Percentiles rank a stretch among this genome's conserved stretches.
These are phyloP conservation scores for Tyrophagus putrescentiae DNA, from an alignment of 1,140 invertebrate species.

Conservation along the genomic window DNA sequence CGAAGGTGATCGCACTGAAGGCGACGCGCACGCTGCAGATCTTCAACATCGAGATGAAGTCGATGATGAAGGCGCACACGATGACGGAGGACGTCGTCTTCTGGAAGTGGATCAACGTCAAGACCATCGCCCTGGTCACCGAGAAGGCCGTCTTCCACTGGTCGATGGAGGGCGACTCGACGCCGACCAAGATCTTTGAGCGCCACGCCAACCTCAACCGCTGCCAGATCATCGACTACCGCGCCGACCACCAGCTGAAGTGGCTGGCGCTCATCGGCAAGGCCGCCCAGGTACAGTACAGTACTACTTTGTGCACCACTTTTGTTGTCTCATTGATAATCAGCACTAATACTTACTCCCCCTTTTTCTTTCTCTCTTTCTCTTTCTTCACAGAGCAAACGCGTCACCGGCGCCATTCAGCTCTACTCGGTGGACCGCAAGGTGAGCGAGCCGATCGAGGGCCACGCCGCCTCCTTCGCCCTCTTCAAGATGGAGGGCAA, in stretches of 20 bases:
- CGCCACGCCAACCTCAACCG: conserved; percentile 82
- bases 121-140: conserved; percentile 93
- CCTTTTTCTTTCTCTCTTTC: conserved; percentile 8
- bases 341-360: background rate
- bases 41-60: conserved; percentile 99
- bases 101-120: conserved; percentile 99
- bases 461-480: conserved; percentile 94
- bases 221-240: conserved; percentile 98
- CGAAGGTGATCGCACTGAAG: conserved; percentile 85
- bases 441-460: conserved; percentile 96
- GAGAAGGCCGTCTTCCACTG: conserved; percentile 94
- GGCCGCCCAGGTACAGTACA: conserved; percentile 53
- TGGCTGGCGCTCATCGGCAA: conserved; percentile 95
- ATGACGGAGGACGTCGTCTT: conserved; percentile 97
- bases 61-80: conserved; percentile 93
- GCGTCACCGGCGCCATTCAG: conserved; percentile 97
- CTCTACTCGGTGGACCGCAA: conserved; percentile 95
- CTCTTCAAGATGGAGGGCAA: conserved; percentile 94
- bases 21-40: conserved; percentile 97
- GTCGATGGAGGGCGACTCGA: conserved; percentile 97
- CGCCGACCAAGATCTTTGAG: conserved; percentile 95
- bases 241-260: conserved; percentile 86
- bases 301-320: background rate
- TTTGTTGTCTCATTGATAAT: background rate
- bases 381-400: conserved; percentile 55